Conservation (phyloP, 1,140 invertebrate genomes). For the Lordiphosa clarofinis region DNA sequence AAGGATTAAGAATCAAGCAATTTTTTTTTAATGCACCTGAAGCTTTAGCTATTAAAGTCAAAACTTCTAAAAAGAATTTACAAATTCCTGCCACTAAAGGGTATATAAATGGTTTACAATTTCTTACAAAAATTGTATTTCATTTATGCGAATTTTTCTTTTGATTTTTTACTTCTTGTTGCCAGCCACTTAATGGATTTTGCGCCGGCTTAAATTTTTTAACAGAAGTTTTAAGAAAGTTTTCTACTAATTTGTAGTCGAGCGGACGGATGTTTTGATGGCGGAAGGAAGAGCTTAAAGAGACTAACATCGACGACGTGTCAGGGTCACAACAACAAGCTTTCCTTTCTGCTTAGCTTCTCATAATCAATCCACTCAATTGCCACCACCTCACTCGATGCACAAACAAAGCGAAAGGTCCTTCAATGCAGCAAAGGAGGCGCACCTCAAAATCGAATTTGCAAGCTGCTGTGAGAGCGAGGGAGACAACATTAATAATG, state of each 20-base stretch:
- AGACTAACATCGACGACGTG: constrained; percentile 6
- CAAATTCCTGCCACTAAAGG: no score
- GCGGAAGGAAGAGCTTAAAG: constrained; percentile 6
- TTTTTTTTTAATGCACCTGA: no score
- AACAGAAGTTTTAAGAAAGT: constrained; percentile 13
- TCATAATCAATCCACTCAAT: constrained; percentile 35
- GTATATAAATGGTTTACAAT: not conserved
- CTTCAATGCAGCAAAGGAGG: constrained; percentile 8
- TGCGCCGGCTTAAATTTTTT: constrained; percentile 16
- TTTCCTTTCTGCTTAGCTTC: not conserved
- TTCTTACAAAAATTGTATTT: not conserved
- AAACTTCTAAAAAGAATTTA: no score
- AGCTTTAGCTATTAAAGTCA: no score
- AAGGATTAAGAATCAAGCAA: no score
- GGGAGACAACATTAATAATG: constrained; percentile 31
- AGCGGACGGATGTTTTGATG: constrained; percentile 2
- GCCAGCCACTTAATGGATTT: constrained; percentile 37
- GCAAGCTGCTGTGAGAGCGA: not conserved
- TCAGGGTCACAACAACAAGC: constrained; percentile 15
- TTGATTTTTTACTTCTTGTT: constrained; percentile 9
- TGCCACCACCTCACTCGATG: constrained; percentile 5
- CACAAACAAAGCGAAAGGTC: constrained; percentile 14
- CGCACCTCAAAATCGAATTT: constrained; percentile 37
- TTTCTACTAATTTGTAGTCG: constrained; percentile 30
- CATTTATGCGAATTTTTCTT: constrained; percentile 4